Evolutionary conservation across 2,797 vertebrate species (phyloP), one percentile per base, ranked within the genome.

Genomic region (Varecia variegata): DNA sequence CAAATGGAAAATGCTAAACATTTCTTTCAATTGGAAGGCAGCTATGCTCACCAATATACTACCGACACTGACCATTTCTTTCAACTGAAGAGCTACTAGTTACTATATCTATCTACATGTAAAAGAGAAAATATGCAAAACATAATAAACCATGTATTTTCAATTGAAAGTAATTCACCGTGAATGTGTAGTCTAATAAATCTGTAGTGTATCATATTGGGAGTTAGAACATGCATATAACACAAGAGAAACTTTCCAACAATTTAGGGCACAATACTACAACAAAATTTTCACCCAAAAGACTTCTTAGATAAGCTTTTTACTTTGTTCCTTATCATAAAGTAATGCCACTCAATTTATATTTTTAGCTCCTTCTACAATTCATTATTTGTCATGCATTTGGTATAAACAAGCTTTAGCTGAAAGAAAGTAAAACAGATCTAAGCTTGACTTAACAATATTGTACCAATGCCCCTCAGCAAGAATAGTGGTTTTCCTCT

Each of bases 1-100:
- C 25, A 91, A 79, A 79, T 14, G 68, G n/a, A 95, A 96, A 88
- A 76, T 50, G 30, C 12, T 94, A 35, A 79, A 27, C 14, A 73
- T 32, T 86, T 84, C 60, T 77, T 93, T 88, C 21, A 68, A 38
- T 98, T 98, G 98, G 98, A 98, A 98, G 98, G 98, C 98, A 98
- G 98, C 98, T 98, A 98, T 98, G 98, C 97, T 98, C 97, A 98
- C 98, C 98, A 98, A 98, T 98, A 98, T 98, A 98, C 98, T 98
- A 98, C 98, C 98, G 98, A 98, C 97, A 60, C 11, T 92, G 30
- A 70, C 15, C 12, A 65, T 27, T 85, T 83, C 58, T 87, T 94
- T 88, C 15, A 77, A 58, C 43, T 68, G n/a, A 74, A 79, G 13
- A 93, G 47, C 68, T 92, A 79, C 35, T n/a, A 80, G 74, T 71